Evolutionary conservation across 2,888 invertebrate genomes (phyloP).

Genomic region (Ceraclea dissimilis): DNA sequence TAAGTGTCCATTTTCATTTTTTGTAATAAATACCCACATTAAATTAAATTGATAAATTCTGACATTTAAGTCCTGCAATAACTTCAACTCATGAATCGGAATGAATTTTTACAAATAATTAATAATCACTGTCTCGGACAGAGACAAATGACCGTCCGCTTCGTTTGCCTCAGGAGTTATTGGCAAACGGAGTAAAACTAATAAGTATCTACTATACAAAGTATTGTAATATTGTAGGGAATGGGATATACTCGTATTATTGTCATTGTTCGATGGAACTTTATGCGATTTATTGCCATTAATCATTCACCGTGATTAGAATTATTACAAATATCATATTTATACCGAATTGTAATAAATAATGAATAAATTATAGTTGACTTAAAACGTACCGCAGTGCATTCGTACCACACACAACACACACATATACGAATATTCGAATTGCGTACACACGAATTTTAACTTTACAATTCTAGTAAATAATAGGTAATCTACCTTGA

Average conservation of each 20-base stretch:
- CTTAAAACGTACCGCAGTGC: not conserved
- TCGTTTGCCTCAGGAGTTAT: not conserved
- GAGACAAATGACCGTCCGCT: not conserved
- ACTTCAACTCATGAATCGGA: not conserved
- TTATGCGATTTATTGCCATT: not conserved
- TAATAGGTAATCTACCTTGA: too few species aligned
- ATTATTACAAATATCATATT: not conserved
- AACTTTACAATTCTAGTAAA: too few species aligned
- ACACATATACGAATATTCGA: too few species aligned
- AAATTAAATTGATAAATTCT: too few species aligned
- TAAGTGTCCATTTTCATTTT: too few species aligned
- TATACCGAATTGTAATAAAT: not conserved
- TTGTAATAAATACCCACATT: too few species aligned
- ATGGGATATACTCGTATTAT: not conserved
- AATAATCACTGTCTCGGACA: not conserved
- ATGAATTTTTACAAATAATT: conserved; percentile 1
- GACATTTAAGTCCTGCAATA: not conserved
- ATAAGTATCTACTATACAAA: too few species aligned
- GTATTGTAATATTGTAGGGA: not conserved
- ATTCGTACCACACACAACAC: not conserved
- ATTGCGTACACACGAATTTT: too few species aligned
- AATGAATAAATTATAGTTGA: not conserved
- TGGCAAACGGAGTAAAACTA: not conserved
- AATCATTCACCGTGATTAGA: not conserved
- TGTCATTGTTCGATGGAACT: not conserved